Evolutionary conservation across 2,113 vertebrate genomes (phyloP).

Genomic region (Erythrolamprus reginae): DNA sequence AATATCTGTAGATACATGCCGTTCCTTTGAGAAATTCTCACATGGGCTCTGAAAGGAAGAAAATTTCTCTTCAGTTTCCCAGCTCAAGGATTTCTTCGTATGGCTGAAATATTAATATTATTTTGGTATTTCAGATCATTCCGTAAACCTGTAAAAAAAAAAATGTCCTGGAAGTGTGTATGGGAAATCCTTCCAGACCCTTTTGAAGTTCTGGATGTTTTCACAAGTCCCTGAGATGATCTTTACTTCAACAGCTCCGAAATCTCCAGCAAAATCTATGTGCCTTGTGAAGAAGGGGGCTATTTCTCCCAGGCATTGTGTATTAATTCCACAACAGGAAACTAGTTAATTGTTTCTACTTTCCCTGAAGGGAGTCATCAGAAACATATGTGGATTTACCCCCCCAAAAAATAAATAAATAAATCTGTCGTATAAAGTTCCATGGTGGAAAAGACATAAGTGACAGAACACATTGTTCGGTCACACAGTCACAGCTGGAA

Average conservation of each 20-base stretch:
- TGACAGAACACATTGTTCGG: constrained; percentile 35
- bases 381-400: constrained; percentile 47
- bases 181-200: not conserved
- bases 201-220: too few relatives aligned
- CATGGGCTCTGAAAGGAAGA: too few relatives aligned
- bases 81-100: not conserved
- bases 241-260: not conserved
- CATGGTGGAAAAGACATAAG: constrained; percentile 43
- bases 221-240: not conserved
- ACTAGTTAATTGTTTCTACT: not conserved
- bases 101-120: not conserved
- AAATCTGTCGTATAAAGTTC: constrained; percentile 41
- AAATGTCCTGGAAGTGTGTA: not conserved
- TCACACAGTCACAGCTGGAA: too few relatives aligned
- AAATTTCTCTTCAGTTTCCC: not conserved
- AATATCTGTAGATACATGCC: not conserved
- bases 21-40: not conserved
- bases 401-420: too few relatives aligned
- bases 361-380: constrained; percentile 39
- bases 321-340: not conserved
- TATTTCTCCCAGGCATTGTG: not conserved
- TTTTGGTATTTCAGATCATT: not conserved
- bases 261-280: not conserved
- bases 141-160: not conserved
- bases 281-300: not conserved